phyloP scores from a whole-genome alignment of 2,797 vertebrate species.

The Anguilla marmorata region DNA sequence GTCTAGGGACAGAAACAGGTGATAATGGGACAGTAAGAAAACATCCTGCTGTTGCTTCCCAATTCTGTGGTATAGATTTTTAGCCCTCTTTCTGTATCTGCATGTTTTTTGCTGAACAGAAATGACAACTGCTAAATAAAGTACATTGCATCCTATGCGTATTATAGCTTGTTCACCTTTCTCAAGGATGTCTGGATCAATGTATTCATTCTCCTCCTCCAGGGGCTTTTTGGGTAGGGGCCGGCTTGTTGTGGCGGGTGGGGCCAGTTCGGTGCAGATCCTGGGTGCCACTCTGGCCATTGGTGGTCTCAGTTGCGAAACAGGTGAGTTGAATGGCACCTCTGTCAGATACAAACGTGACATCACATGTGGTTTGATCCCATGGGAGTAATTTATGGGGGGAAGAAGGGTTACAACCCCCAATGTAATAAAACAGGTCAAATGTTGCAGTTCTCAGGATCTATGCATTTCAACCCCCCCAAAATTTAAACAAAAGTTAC shows the following conservation, averaged over 20 bases:
- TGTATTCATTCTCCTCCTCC: conserved; percentile 45
- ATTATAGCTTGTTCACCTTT: conserved; percentile 1
- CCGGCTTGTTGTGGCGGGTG: not conserved
- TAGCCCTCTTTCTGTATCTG: not conserved
- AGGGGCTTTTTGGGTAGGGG: not conserved
- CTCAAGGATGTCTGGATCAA: conserved; percentile 32
- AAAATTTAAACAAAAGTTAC: no score
- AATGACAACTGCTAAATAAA: not conserved
- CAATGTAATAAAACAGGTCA: no score
- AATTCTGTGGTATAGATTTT: not conserved
- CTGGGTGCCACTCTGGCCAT: conserved; percentile 52
- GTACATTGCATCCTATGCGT: not conserved
- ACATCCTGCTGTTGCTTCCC: not conserved
- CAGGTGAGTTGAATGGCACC: not conserved
- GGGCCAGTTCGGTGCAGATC: conserved; percentile 9
- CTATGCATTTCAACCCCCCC: no score
- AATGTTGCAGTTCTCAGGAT: no score
- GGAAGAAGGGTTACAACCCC: no score
- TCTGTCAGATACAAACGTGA: conserved; percentile 47
- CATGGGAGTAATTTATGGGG: no score
- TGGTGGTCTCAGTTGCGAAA: conserved; percentile 27
- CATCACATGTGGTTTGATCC: not conserved
- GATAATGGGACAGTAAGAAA: not conserved
- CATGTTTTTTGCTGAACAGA: not conserved
- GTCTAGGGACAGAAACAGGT: conserved; percentile 24